A percentile compares a stretch with the other conserved stretches of the same genome.
Conservation (phyloP, 2,113 vertebrate species). For the Apeltes quadracus region DNA sequence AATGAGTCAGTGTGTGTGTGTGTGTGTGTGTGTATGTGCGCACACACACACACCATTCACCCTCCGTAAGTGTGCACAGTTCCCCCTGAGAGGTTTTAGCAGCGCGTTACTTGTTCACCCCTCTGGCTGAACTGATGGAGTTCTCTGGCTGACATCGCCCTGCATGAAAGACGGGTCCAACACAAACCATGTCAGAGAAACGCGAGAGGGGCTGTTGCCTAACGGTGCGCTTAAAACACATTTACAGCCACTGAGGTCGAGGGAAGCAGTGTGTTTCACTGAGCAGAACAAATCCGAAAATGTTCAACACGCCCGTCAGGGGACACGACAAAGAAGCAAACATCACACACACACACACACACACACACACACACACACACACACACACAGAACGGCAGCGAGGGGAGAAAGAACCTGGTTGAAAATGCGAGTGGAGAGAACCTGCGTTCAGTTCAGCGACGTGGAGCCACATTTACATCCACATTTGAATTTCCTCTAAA, state of each 20-base stretch:
- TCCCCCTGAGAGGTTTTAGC: slow-evolving; percentile 68
- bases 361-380: too few relatives aligned
- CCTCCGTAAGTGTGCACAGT: slow-evolving; percentile 20
- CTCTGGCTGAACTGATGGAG: slow-evolving; percentile 67
- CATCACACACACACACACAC: too few relatives aligned
- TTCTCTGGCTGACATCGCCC: slow-evolving; percentile 60
- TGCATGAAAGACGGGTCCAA: slow-evolving; percentile 58
- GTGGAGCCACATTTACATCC: slow-evolving; percentile 38
- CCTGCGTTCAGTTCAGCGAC: slow-evolving; percentile 28
- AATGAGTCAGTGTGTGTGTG: not conserved
- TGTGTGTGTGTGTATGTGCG: slow-evolving; percentile 27
- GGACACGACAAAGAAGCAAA: too few relatives aligned
- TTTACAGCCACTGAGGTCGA: slow-evolving; percentile 62
- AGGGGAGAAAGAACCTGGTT: slow-evolving; percentile 37
- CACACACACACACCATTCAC: too few relatives aligned
- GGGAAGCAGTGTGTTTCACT: not conserved
- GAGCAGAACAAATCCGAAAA: not conserved
- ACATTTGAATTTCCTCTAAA: slow-evolving; percentile 55
- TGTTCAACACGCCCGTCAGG: too few relatives aligned
- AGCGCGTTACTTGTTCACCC: slow-evolving; percentile 64
- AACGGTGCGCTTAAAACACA: slow-evolving; percentile 63
- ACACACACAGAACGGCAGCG: not conserved
- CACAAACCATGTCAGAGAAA: slow-evolving; percentile 35
- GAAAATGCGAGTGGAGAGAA: slow-evolving; percentile 42
- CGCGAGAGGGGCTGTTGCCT: slow-evolving; percentile 46